Conservation (phyloP, 2,113 vertebrate species). For the Plecturocebus donacophilus region DNA sequence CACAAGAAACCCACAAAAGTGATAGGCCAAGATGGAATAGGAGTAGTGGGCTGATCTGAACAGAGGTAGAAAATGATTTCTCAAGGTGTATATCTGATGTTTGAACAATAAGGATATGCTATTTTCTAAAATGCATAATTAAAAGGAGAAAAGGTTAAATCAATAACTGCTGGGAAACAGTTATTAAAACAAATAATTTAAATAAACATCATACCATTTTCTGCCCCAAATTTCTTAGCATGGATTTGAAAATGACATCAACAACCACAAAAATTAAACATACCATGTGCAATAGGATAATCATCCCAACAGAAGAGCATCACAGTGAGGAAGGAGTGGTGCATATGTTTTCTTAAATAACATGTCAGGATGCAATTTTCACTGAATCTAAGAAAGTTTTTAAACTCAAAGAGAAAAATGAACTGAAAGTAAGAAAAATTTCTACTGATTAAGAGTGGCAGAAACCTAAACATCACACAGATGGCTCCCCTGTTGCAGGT, state of each 20-base stretch:
- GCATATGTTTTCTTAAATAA: not conserved
- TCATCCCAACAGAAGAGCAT: not conserved
- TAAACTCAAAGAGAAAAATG: not conserved
- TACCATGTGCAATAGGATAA: not conserved
- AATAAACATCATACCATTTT: not conserved
- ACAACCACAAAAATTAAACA: not conserved
- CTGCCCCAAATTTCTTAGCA: not conserved
- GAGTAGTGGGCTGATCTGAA: not conserved
- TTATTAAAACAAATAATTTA: not conserved
- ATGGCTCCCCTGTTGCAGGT: not conserved
- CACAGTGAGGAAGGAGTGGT: not conserved
- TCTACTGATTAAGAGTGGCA: not conserved
- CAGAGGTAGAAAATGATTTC: not conserved
- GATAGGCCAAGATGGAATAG: not conserved
- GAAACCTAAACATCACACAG: not conserved
- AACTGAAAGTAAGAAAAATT: not conserved
- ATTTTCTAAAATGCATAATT: not conserved
- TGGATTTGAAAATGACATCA: not conserved
- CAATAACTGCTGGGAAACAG: not conserved
- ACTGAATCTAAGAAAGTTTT: not conserved
- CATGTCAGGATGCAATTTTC: not conserved
- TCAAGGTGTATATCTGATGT: not conserved
- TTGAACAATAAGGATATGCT: not conserved
- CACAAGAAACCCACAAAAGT: not conserved
- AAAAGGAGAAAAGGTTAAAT: not conserved